phyloP scores from a whole-genome alignment of 2,797 vertebrate species.

The Numenius phaeopus region DNA sequence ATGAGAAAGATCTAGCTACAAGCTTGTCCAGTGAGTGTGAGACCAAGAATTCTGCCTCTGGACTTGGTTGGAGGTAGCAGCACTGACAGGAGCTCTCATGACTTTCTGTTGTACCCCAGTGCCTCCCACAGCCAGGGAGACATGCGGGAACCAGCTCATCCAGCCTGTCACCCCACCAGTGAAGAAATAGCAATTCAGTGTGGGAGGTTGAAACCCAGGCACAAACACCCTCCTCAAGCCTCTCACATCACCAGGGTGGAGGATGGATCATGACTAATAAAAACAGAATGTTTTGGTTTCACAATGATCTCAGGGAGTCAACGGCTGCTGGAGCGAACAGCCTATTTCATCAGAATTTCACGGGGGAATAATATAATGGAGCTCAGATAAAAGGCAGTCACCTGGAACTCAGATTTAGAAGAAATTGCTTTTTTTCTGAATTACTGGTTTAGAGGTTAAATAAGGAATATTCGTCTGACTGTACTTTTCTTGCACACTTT shows the following conservation, averaged over 20 bases:
- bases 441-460: conserved; percentile 41
- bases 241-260: neutral
- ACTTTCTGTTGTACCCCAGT: neutral
- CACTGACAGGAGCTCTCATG: neutral
- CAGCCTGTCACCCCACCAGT: rapidly evolving
- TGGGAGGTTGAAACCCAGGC: neutral
- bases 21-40: neutral
- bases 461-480: conserved; percentile 27
- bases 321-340: neutral
- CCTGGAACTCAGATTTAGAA: conserved; percentile 53
- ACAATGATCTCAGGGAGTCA: conserved; percentile 6
- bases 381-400: conserved; percentile 60
- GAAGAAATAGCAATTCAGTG: neutral
- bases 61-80: neutral
- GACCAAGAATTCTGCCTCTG: neutral
- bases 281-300: conserved; percentile 15
- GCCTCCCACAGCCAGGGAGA: neutral
- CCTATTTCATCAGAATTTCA: conserved; percentile 40
- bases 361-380: conserved; percentile 55
- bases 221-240: neutral
- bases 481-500: neutral
- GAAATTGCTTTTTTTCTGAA: conserved; percentile 32
- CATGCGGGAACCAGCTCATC: neutral
- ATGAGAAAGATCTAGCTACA: neutral
- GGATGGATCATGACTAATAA: neutral